Conservation (phyloP, 2,888 invertebrate species). For the Caenorhabditis zanzibari region DNA sequence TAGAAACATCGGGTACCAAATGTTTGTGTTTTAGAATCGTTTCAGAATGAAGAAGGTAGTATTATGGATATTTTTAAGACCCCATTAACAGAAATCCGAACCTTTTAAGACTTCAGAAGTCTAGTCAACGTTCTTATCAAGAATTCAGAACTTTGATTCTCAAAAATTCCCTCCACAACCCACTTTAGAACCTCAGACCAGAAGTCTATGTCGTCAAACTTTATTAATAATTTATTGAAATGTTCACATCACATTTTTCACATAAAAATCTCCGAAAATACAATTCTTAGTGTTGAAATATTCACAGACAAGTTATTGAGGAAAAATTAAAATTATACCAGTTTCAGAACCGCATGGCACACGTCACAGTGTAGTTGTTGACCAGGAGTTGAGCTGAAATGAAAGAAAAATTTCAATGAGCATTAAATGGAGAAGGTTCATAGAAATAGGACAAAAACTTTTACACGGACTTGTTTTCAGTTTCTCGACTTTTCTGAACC, state of each 20-base stretch:
- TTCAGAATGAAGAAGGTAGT: too few relatives aligned
- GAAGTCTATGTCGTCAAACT: not conserved
- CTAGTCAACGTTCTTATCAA: not conserved
- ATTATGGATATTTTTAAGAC: too few relatives aligned
- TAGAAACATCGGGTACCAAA: not conserved
- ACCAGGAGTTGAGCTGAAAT: conserved; percentile 65
- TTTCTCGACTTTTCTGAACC: not conserved
- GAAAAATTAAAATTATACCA: conserved; percentile 25
- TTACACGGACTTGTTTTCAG: conserved; percentile 23
- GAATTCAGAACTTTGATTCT: not conserved
- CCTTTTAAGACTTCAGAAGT: not conserved
- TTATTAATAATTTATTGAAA: conserved; percentile 29
- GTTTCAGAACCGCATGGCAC: conserved; percentile 24
- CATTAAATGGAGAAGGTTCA: not conserved
- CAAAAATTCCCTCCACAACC: not conserved
- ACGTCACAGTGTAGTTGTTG: conserved; percentile 62
- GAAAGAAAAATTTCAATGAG: not conserved
- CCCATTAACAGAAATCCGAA: not conserved
- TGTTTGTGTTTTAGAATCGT: too few relatives aligned
- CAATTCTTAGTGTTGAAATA: conserved; percentile 28
- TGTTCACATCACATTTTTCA: conserved; percentile 31
- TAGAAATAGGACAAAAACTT: not conserved
- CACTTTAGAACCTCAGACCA: not conserved
- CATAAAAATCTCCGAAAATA: not conserved
- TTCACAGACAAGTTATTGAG: conserved; percentile 28